Evolutionary conservation across 1,140 invertebrate species (phyloP).

Genomic region (Proctacanthus coquilletti): DNA sequence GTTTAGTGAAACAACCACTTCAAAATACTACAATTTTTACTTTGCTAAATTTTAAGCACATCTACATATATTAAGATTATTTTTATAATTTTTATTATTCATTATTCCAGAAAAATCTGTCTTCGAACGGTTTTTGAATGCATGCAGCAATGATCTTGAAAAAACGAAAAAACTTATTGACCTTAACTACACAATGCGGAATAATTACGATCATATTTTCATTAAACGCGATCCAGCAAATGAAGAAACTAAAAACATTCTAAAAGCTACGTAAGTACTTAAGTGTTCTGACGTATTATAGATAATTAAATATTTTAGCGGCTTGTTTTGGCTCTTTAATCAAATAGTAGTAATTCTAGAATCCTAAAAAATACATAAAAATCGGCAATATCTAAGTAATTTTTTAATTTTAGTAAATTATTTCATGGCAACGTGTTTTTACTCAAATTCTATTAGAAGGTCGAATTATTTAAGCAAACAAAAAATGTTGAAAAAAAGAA

Average conservation of each 20-base stretch:
- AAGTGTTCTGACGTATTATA: slow-evolving; percentile 14
- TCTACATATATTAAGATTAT: too few species aligned
- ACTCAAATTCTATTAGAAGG: slow-evolving; percentile 24
- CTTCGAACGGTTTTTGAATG: slow-evolving; percentile 34
- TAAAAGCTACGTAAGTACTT: slow-evolving; percentile 35
- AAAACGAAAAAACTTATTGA: slow-evolving; percentile 42
- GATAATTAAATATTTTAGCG: not conserved
- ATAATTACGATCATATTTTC: slow-evolving; percentile 46
- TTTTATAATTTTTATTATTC: too few species aligned
- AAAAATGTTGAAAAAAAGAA: not conserved
- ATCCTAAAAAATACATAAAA: slow-evolving; percentile 1
- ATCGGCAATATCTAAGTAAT: not conserved
- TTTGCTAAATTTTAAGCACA: too few species aligned
- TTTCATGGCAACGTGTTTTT: slow-evolving; percentile 39
- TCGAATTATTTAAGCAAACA: not conserved
- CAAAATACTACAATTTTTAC: too few species aligned
- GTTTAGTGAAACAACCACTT: too few species aligned
- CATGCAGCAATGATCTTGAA: slow-evolving; percentile 35
- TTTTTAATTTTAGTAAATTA: not conserved
- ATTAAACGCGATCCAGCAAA: slow-evolving; percentile 40
- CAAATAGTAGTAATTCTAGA: not conserved
- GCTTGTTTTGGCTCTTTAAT: not conserved
- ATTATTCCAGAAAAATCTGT: slow-evolving; percentile 37
- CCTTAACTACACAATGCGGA: slow-evolving; percentile 44
- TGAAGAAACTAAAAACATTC: slow-evolving; percentile 35